A percentile compares a stretch with the other conserved stretches of the same genome.
These are phyloP conservation scores for Chrysina gloriosa DNA, from an alignment of 2,888 invertebrate genomes.

Conservation along the genomic window DNA sequence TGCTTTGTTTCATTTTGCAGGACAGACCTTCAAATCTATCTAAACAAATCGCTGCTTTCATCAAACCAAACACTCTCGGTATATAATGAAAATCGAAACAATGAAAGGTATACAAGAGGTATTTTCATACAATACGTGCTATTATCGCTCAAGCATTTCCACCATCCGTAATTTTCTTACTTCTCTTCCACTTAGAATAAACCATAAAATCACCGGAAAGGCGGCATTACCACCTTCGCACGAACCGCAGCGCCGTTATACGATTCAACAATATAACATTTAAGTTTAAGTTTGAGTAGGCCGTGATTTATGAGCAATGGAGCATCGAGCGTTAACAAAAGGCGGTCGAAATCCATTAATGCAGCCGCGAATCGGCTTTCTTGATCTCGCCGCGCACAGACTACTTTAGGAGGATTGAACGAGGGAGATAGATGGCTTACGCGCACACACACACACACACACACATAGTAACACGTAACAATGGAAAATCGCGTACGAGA, in stretches of 20 bases:
- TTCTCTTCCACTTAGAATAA: constrained; percentile 14
- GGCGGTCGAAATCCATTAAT: constrained; percentile 26
- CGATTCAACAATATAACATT: constrained; percentile 23
- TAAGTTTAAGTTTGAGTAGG: constrained; percentile 9
- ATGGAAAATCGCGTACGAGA: constrained; percentile 11
- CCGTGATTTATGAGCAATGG: constrained; percentile 26
- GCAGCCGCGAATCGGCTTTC: constrained; percentile 19
- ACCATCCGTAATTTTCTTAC: neutral
- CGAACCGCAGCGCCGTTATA: neutral
- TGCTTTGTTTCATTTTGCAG: too few relatives aligned
- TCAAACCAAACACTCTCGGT: too few relatives aligned
- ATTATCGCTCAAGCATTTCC: neutral
- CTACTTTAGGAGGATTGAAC: neutral
- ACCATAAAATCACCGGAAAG: constrained; percentile 1
- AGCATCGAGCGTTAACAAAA: constrained; percentile 20
- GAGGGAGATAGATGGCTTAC: constrained; percentile 6
- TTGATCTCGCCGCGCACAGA: constrained; percentile 14
- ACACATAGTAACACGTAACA: neutral
- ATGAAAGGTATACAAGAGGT: too few relatives aligned
- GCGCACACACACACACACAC: neutral
- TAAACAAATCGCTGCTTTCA: too few relatives aligned
- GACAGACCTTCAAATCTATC: too few relatives aligned
- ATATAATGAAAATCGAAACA: too few relatives aligned
- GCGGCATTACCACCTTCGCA: neutral
- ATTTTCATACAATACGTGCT: neutral